Base-by-base conservation (phyloP, 2,888 invertebrate species). In the Lasioglossum pauxillum region DNA sequence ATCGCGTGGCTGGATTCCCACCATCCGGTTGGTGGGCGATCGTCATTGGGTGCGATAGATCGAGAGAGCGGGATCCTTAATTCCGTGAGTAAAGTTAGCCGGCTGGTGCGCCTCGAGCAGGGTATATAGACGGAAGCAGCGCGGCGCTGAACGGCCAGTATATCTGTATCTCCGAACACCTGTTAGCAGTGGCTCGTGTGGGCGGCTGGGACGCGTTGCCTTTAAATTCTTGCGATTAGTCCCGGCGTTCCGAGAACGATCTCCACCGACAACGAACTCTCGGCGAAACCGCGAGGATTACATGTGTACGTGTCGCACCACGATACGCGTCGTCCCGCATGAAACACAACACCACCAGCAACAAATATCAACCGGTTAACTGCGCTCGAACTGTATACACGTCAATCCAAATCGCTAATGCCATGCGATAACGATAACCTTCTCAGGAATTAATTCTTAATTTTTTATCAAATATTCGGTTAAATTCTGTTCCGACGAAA, bases 91-190 rank as follows among this genome's bases (percentile, higher is more conserved):
- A 38, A 75, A 75, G 72, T 71, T 46, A 14, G 5, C 23, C 31
- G 83, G 5, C 44, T 44, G 38, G 67, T 74, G 35, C 27, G 46
- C 35, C n/a, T 44, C 53, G 44, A 72, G 69, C 35, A n/a, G 31
- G 16, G 78, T 73, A 38, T 60, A 67, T 72, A 78, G 38, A 53
- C 71, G 75, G 64, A 72, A 88, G 57, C 23, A 12, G 78, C 73
- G 78, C 80, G 57, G 80, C 78, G 19, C 38, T 1, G 35, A 19
- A 38, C 64, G 38, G 75, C 77, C 83, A 78, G 90, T 94, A 95
- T 94, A 94, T 91, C 94, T 95, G 94, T 95, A 95, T 94, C 90
- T 92, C 80, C 92, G 90, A 93, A 95, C 95, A 95, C 95, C 95
- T 95, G 95, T 95, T 95, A 95, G 93, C 94, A 89, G 90, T 89